Evolutionary conservation across 1,140 invertebrate genomes (phyloP).

Genomic region (Zaprionus taronus): DNA sequence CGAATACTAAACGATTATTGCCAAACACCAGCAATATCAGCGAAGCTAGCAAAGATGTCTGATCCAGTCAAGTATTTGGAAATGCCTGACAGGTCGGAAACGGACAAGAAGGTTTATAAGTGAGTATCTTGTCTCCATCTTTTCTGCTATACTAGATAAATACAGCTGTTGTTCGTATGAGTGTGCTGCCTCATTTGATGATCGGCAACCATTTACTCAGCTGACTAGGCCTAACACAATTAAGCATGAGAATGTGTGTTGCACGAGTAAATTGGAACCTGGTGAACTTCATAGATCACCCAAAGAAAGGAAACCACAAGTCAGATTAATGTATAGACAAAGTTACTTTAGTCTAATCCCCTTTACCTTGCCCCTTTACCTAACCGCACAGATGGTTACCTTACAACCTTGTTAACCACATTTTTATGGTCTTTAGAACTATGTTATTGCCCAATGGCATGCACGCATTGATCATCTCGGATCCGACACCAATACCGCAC

Average conservation of each 20-base stretch:
- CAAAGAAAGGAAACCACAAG: neutral
- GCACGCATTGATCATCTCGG: slow-evolving; percentile 88
- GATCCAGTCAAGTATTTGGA: slow-evolving; percentile 73
- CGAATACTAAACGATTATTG: neutral
- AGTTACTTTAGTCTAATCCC: neutral
- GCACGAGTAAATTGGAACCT: neutral
- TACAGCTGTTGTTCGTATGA: no score
- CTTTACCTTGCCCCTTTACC: neutral
- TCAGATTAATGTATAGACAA: no score
- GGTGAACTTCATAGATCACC: neutral
- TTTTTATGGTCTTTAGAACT: slow-evolving; percentile 84
- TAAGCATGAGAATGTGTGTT: neutral
- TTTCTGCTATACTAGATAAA: neutral
- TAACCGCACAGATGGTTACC: neutral
- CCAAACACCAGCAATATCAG: slow-evolving; percentile 5
- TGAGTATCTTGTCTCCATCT: slow-evolving; percentile 35
- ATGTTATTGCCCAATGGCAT: slow-evolving; percentile 89
- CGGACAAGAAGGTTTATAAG: slow-evolving; percentile 87
- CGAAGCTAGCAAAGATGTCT: slow-evolving; percentile 28
- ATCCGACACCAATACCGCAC: slow-evolving; percentile 82
- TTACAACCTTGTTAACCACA: neutral
- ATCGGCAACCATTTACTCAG: no score
- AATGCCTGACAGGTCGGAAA: slow-evolving; percentile 86
- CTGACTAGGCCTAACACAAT: neutral
- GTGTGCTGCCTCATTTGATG: no score